Conservation (phyloP, 2,888 invertebrate species). For the Plagodis pulveraria region DNA sequence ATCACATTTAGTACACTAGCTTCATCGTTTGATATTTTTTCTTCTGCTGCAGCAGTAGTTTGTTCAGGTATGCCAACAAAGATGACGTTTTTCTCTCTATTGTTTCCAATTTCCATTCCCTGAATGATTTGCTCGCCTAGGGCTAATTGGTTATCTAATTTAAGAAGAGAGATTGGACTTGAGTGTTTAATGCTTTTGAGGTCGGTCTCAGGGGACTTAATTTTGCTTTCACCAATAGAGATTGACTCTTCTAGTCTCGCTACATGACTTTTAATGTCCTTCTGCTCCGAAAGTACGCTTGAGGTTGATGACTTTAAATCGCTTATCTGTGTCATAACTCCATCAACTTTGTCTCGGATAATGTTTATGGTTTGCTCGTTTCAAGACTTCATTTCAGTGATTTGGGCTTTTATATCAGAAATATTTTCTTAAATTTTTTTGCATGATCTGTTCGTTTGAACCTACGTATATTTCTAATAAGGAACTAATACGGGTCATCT, state of each 20-base stretch:
- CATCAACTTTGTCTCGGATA: constrained; percentile 6
- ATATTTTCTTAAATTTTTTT: constrained; percentile 16
- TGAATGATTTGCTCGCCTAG: constrained; percentile 9
- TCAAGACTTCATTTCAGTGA: constrained; percentile 7
- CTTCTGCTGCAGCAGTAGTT: constrained; percentile 19
- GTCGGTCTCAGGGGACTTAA: constrained; percentile 10
- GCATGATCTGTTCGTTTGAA: constrained; percentile 12
- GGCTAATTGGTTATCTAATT: neutral
- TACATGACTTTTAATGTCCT: constrained; percentile 11
- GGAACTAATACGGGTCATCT: constrained; percentile 2
- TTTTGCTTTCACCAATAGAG: constrained; percentile 8
- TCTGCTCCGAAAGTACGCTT: constrained; percentile 8
- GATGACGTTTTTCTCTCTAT: constrained; percentile 37
- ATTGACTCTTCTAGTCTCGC: constrained; percentile 7
- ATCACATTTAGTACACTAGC: constrained; percentile 7
- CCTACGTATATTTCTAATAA: constrained; percentile 12
- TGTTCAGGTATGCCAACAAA: constrained; percentile 37
- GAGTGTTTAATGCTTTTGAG: constrained; percentile 2
- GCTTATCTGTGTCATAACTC: constrained; percentile 8
- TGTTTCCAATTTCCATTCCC: constrained; percentile 6
- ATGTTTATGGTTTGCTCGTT: constrained; percentile 9
- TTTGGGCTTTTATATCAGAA: constrained; percentile 6
- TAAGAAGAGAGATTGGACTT: neutral
- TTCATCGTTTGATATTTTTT: constrained; percentile 21
- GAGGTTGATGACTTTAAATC: constrained; percentile 6